Base-by-base conservation (phyloP, 2,888 invertebrate species). In the Aphrophora alni region DNA sequence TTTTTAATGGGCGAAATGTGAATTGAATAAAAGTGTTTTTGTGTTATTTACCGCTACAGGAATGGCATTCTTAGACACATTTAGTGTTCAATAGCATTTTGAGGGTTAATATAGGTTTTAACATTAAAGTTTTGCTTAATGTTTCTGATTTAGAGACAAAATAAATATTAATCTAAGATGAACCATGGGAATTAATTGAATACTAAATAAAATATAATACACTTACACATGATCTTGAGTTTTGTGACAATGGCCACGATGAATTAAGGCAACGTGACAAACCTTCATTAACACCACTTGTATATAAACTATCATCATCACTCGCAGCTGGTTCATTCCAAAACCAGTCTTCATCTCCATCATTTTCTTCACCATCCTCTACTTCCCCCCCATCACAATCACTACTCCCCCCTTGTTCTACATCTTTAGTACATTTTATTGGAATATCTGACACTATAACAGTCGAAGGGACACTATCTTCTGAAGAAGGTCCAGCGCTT, bases 291-390 rank as follows among this genome's bases (percentile, higher is more conserved):
- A 59, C 59, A 59, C 21, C 21, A 59, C 21, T 59, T 59, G 59
- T 59, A 59, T 59, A 76, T 70, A 14, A 75, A 76, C 38, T 76
- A 17, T 72, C 81, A 75, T 81, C 81, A 33, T 78, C 78, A 75
- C 73, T 70, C n/a, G 28, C 71, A 25, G 38, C 75, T 8, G 51
- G 38, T 27, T 72, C 80, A 73, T 38, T 81, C 77, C 77, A 38
- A 17, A 25, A 21, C 77, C 76, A 74, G 3, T 77, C 73, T 38
- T 77, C 81, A 10, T 73, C 73, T 5, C 17, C 74, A 38, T 33
- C 81, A 33, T 72, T 77, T 14, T 76, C 80, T 28, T 33, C 33
- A 27, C 33, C 69, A 17, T 78, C 73, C 0, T 77, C 81, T 24
- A 33, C 81, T 21, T 51, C 69, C 26, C 72, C 73, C 21, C n/a